phyloP scores from a whole-genome alignment of 2,113 vertebrate genomes.

The Lophura nycthemera region DNA sequence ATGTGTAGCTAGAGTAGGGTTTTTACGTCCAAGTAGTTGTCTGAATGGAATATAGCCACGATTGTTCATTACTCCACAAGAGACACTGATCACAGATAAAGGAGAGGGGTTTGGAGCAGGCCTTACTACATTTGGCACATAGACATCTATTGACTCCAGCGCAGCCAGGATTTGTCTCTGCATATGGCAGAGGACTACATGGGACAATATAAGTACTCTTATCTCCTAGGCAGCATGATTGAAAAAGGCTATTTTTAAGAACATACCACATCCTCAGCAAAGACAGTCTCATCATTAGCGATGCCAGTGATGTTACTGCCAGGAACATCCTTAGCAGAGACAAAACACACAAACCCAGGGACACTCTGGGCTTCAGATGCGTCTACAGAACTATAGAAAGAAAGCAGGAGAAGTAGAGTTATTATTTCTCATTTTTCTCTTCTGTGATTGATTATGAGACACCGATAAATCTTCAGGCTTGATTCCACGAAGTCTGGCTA shows the following conservation, averaged over 20 bases:
- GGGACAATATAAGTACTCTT: background rate
- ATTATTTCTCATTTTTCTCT: background rate
- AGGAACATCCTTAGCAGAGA: conserved; percentile 87
- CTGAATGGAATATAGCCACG: background rate
- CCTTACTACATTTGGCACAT: background rate
- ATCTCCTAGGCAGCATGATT: background rate
- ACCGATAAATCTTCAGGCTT: background rate
- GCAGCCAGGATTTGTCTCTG: background rate
- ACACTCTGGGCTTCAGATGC: conserved; percentile 77
- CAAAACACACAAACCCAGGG: conserved; percentile 87
- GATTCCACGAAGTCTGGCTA: background rate
- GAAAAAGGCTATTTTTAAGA: background rate
- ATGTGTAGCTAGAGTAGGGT: too few species aligned
- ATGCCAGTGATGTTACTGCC: conserved; percentile 87
- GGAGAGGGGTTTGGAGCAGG: background rate
- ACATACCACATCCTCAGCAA: conserved; percentile 85
- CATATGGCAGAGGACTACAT: background rate
- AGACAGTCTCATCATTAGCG: conserved; percentile 85
- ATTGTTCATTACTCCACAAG: background rate
- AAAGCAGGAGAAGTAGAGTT: background rate
- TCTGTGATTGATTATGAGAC: fast-evolving
- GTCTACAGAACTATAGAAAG: conserved; percentile 84
- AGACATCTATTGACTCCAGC: background rate
- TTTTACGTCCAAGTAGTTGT: background rate
- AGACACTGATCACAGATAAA: background rate